Conservation (phyloP, 2,797 vertebrate species). For the Pseudochirops cupreus region DNA sequence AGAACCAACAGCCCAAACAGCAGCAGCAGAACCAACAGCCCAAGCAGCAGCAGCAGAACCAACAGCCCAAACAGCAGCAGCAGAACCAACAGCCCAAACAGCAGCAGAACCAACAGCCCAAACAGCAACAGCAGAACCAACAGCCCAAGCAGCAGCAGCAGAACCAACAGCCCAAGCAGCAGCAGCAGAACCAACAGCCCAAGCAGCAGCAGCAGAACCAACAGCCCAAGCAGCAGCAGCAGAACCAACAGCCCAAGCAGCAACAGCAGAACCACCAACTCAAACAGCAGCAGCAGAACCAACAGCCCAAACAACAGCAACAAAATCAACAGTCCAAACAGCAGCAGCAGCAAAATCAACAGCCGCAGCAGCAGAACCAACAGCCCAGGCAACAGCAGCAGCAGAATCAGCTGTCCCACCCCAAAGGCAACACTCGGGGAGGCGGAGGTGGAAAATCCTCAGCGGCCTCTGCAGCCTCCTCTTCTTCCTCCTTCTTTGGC, state of each 20-base stretch:
- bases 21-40: constrained; percentile 59
- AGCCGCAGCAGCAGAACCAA: constrained; percentile 61
- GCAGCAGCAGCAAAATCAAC: constrained; percentile 65
- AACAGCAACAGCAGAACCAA: constrained; percentile 36
- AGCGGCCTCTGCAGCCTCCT: constrained; percentile 63
- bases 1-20: constrained; percentile 59
- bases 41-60: constrained; percentile 49
- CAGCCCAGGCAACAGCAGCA: constrained; percentile 75
- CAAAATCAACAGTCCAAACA: constrained; percentile 69
- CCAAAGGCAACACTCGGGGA: constrained; percentile 69
- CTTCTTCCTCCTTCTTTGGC: constrained; percentile 73
- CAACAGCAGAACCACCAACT: constrained; percentile 53
- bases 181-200: constrained; percentile 51
- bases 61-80: constrained; percentile 57
- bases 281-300: constrained; percentile 41
- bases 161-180: constrained; percentile 59
- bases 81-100: constrained; percentile 59
- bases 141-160: constrained; percentile 74
- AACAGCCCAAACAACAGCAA: constrained; percentile 16
- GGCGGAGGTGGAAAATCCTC: constrained; percentile 44
- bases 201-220: constrained; percentile 63
- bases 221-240: constrained; percentile 57
- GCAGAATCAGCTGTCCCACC: constrained; percentile 69
- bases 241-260: constrained; percentile 54
- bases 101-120: constrained; percentile 20